Percentiles rank a stretch among this genome's conserved stretches.
Evolutionary conservation across 2,888 invertebrate species (phyloP).

Genomic region (Nasonia oneida): DNA sequence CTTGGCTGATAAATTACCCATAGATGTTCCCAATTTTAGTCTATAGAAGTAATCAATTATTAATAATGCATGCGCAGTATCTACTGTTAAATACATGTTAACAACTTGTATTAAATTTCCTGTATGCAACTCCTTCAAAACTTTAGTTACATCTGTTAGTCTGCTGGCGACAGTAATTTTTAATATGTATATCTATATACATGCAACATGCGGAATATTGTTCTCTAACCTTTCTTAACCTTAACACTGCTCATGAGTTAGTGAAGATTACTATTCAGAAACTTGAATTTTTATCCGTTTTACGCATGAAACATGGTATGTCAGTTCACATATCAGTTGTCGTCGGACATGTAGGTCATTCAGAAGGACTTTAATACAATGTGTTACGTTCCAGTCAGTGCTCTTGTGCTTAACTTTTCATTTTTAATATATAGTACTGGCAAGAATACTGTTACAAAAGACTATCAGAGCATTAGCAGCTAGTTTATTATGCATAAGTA

Average conservation of each 20-base stretch:
- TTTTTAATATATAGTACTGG: constrained; percentile 46
- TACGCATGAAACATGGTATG: constrained; percentile 72
- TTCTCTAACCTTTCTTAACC: constrained; percentile 61
- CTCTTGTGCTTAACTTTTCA: constrained; percentile 54
- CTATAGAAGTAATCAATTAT: constrained; percentile 12
- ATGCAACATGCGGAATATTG: constrained; percentile 19
- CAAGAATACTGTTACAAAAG: constrained; percentile 51
- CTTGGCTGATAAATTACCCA: constrained; percentile 3
- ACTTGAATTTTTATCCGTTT: constrained; percentile 66
- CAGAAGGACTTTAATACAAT: constrained; percentile 62
- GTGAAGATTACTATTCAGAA: constrained; percentile 50
- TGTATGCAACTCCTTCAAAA: neutral
- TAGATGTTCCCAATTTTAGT: constrained; percentile 2
- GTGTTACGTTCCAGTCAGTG: constrained; percentile 60
- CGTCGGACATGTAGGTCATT: constrained; percentile 67
- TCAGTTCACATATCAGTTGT: constrained; percentile 69
- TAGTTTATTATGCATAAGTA: constrained; percentile 13
- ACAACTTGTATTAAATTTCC: neutral
- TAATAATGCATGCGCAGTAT: constrained; percentile 27
- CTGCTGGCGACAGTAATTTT: constrained; percentile 8
- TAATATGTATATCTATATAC: neutral
- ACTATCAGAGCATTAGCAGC: constrained; percentile 42
- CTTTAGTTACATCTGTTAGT: neutral
- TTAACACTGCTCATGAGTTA: constrained; percentile 40
- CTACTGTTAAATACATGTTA: neutral